These are phyloP conservation scores for Agapornis roseicollis DNA, from an alignment of 2,113 vertebrate genomes.

Conservation along the genomic window DNA sequence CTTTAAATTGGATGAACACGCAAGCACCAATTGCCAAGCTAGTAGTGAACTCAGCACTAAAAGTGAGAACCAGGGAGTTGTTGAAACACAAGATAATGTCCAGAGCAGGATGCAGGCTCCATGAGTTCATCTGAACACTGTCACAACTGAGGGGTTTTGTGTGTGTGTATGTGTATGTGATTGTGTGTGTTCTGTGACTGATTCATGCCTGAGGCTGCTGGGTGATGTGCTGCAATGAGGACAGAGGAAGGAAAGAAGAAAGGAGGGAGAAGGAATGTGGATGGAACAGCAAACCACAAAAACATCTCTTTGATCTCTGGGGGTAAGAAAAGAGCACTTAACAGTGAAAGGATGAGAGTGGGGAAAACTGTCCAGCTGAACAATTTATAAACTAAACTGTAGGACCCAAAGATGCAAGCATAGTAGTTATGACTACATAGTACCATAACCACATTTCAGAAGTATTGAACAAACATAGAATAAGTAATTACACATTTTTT, in stretches of 20 bases:
- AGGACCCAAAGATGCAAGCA: not conserved
- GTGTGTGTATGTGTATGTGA: not conserved
- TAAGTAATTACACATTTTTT: not conserved
- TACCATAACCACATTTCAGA: not conserved
- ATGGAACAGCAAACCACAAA: constrained; percentile 28
- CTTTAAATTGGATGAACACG: not conserved
- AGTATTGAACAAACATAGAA: not conserved
- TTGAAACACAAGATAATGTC: not conserved
- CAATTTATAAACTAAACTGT: not conserved
- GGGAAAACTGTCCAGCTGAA: not conserved
- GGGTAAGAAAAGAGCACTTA: constrained; percentile 16
- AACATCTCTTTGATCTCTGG: constrained; percentile 56
- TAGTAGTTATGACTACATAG: not conserved
- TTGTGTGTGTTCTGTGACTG: not conserved
- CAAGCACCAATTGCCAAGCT: not conserved
- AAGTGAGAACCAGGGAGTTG: not conserved
- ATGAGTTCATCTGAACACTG: not conserved
- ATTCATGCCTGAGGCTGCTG: constrained; percentile 39
- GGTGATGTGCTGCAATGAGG: not conserved
- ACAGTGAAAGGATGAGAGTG: not conserved
- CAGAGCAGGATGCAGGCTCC: not conserved
- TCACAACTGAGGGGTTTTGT: not conserved
- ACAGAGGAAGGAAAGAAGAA: constrained; percentile 45
- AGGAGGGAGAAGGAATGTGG: not conserved
- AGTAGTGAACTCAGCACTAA: not conserved